Base-by-base conservation (phyloP, 2,888 invertebrate species). In the Pandemis heparana region DNA sequence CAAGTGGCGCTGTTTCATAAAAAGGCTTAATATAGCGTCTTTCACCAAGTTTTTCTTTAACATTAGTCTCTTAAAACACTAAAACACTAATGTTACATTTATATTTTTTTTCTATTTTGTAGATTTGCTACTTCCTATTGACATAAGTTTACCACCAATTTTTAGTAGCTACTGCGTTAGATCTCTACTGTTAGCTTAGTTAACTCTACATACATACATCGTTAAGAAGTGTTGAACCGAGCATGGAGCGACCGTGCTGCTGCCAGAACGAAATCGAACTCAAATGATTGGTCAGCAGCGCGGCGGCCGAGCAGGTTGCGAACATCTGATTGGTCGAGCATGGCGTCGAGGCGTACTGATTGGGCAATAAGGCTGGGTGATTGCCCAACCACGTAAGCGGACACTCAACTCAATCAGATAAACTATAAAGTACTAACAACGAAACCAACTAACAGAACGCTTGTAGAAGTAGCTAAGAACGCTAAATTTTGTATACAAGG, bases 341-440 rank as follows among this genome's bases (percentile, higher is more conserved):
- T 82, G 76, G 79, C 79, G 93, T 93, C 93, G 74, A 81, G 85
- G 92, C 94, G 86, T 92, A 90, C 95, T 94, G 95, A 96, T 96
- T 96, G 95, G 95, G 94, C 95, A 95, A 96, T 96, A 96, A 96
- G 96, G 96, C 96, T 96, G 96, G 96, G 96, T 94, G 92, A 95
- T 95, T 96, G 95, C 95, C 95, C 95, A 96, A 96, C 96, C 95
- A 94, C 92, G 95, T 91, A 92, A 92, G 95, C 95, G 95, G 94
- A 94, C 94, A 88, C 94, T 89, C 89, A 83, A 78, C 83, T 70
- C 83, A 87, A 89, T 89, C 92, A 92, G 91, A 91, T 79, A 83
- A 85, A 84, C 77, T 75, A 86, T 82, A 85, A 80, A 68, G 70
- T 63, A 80, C 60, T 63, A 62, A 66, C 76, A 79, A 79, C 80